Evolutionary conservation across 2,113 vertebrate genomes (phyloP), one percentile per base, ranked within the genome.

Genomic region (Laticauda colubrina): DNA sequence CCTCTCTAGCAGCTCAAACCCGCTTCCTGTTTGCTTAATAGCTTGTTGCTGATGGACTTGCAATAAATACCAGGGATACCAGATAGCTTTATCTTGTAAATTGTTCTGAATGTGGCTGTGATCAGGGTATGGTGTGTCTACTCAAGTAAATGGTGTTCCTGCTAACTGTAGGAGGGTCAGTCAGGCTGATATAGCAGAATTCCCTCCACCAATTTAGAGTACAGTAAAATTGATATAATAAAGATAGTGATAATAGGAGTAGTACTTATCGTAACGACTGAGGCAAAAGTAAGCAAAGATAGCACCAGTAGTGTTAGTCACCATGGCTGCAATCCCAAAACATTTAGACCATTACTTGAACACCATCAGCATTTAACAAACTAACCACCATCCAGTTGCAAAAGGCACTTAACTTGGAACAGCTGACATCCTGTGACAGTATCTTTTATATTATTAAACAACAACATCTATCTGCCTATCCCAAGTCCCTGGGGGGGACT

Each of bases 41-140:
- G 1, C 11, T 0, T 1, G 86, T 51, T 91, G 92, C 88, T 85
- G 51, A 54, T 59, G 29, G 64, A 48, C 55, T 45, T 90, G 48
- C 11, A 85, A 9, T 88, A 45, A 0, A 0, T 23, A 39, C 75
- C 75, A 10, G 45, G 26, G 34, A 54, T 14, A 0, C 1, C 20
- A 48, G 43, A 86, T 69, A 14, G 53, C 34, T 55, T 61, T 39
- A 43, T 59, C 43, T 29, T 29, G 34, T 11, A 86, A 75, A 89
- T 43, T 2, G n/a, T 53, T 88, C 48, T 18, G 9, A 29, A 18
- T 51, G 34, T 21, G 51, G n/a, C 48, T 14, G 8, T 20, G 6
- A 5, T 85, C 34, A 56, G 39, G 14, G 26, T 10, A 4, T n/a
- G 43, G 39, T 23, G 0, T 29, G 7, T 48, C 5, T 45, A 8